These are phyloP conservation scores for Myotis daubentonii DNA, from an alignment of 2,797 vertebrate genomes.

Conservation along the genomic window DNA sequence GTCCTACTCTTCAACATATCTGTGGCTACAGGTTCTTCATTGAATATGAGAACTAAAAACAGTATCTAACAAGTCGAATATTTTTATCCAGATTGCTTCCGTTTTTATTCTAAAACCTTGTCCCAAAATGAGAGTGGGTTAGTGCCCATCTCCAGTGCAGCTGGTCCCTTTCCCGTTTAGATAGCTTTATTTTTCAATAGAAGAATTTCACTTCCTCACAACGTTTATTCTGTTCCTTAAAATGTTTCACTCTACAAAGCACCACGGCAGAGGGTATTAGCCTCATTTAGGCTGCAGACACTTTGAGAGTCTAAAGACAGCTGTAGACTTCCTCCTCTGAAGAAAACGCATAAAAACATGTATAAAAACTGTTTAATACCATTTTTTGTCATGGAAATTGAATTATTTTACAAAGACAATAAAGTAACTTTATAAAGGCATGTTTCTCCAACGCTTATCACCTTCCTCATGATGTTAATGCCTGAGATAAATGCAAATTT, in stretches of 20 bases:
- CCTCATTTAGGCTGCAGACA: background rate
- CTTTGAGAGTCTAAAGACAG: conserved; percentile 15
- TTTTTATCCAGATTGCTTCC: conserved; percentile 27
- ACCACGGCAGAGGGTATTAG: background rate
- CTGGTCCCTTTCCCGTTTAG: background rate
- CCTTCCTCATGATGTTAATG: conserved; percentile 34
- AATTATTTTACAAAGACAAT: conserved; percentile 8
- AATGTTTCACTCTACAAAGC: background rate
- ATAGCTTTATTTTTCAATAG: background rate
- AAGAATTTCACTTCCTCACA: background rate
- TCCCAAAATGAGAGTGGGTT: background rate
- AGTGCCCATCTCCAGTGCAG: background rate
- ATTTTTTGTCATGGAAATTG: background rate
- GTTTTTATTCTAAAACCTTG: conserved; percentile 45
- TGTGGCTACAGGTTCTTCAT: background rate
- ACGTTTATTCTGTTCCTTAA: background rate
- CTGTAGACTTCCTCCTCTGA: background rate
- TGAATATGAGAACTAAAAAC: conserved; percentile 33
- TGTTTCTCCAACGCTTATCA: background rate
- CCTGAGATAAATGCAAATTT: conserved; percentile 46
- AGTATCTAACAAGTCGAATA: background rate
- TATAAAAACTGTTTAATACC: background rate
- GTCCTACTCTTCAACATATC: background rate
- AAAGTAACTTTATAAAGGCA: background rate
- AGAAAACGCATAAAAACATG: background rate